Conservation (phyloP, 2,113 vertebrate species). For the Lycocorax pyrrhopterus region DNA sequence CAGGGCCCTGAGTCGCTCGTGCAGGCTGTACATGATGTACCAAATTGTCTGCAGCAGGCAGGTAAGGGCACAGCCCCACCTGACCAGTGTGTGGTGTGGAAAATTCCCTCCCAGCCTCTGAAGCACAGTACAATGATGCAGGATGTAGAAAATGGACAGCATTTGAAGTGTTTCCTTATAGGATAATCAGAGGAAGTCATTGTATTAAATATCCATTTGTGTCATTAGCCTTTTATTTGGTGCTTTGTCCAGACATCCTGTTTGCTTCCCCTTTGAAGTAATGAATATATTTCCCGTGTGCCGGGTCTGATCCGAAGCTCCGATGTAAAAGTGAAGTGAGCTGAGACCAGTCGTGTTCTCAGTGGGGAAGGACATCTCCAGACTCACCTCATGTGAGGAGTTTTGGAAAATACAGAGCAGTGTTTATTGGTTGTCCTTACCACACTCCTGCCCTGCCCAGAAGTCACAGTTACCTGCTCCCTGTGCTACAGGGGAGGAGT, state of each 20-base stretch:
- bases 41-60: neutral
- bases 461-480: neutral
- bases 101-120: neutral
- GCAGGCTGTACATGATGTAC: rapidly evolving
- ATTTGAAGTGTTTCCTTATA: conserved; percentile 63
- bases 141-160: conserved; percentile 45
- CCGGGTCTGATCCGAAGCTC: neutral
- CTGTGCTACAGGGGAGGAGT: neutral
- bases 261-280: conserved; percentile 60
- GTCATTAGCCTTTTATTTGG: conserved; percentile 60
- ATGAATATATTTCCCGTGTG: conserved; percentile 35
- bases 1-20: rapidly evolving
- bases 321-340: rapidly evolving
- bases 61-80: neutral
- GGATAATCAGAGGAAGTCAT: conserved; percentile 65
- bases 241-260: conserved; percentile 66
- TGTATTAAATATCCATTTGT: conserved; percentile 68
- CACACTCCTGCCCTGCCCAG: neutral
- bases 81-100: neutral
- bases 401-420: neutral
- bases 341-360: neutral
- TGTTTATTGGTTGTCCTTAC: neutral
- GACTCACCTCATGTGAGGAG: neutral
- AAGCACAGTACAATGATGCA: neutral
- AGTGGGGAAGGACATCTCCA: neutral